A percentile compares a stretch with the other conserved stretches of the same genome.
Conservation (phyloP, 2,888 invertebrate genomes). For the Norana najaformis region DNA sequence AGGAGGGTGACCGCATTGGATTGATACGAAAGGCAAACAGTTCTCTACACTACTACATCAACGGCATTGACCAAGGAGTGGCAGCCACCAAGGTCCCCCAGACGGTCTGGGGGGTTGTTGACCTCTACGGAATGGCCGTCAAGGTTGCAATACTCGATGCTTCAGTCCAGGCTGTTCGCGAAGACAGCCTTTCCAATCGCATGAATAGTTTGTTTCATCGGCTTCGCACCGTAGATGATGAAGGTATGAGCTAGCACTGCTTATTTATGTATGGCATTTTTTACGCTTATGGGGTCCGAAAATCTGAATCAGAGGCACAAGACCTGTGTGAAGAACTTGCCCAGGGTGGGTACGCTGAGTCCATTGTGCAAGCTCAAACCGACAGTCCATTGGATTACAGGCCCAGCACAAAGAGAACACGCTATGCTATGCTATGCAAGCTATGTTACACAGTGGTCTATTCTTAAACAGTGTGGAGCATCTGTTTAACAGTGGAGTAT, state of each 20-base stretch:
- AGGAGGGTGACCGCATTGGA: constrained; percentile 89
- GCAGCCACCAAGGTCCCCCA: constrained; percentile 81
- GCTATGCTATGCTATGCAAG: too few relatives aligned
- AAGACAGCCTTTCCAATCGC: neutral
- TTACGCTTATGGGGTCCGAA: too few relatives aligned
- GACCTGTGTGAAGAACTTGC: too few relatives aligned
- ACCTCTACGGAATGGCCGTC: constrained; percentile 74
- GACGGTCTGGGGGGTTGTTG: constrained; percentile 89
- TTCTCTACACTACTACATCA: constrained; percentile 87
- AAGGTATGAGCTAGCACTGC: neutral
- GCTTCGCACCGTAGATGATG: neutral
- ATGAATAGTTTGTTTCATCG: constrained; percentile 20
- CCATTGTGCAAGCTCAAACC: too few relatives aligned
- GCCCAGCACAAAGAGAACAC: too few relatives aligned
- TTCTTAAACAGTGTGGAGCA: too few relatives aligned
- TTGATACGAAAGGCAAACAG: constrained; percentile 84
- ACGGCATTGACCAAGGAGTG: constrained; percentile 80
- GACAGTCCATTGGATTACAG: too few relatives aligned
- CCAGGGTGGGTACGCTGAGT: too few relatives aligned
- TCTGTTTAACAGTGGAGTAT: too few relatives aligned
- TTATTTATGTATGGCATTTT: too few relatives aligned
- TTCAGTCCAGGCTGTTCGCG: neutral
- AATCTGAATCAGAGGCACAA: too few relatives aligned
- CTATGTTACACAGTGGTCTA: too few relatives aligned
- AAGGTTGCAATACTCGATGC: constrained; percentile 59